Conservation (phyloP, 2,888 invertebrate genomes). For the Stenodera caucasica region DNA sequence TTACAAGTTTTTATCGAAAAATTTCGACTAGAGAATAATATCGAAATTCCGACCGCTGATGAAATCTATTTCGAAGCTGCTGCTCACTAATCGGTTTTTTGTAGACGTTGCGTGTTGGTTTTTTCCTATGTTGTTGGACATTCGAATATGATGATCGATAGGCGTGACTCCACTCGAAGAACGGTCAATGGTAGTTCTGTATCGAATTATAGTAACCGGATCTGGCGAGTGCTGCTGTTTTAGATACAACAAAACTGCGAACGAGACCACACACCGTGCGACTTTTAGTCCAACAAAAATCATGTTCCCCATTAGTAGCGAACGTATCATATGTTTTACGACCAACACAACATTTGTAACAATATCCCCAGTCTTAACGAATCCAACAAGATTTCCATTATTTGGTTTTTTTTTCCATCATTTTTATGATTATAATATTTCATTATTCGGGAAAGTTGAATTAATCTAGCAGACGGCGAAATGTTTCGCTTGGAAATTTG, state of each 20-base stretch:
- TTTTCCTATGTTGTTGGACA: background rate
- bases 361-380: background rate
- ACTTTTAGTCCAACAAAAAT: conserved; percentile 12
- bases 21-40: too few relatives aligned
- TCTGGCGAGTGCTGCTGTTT: conserved; percentile 33
- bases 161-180: background rate
- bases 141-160: background rate
- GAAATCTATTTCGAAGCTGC: background rate
- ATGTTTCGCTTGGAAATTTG: background rate
- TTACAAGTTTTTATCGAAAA: conserved; percentile 19
- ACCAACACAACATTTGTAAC: background rate
- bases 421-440: too few relatives aligned
- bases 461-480: background rate
- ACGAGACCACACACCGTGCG: conserved; percentile 29
- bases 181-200: background rate
- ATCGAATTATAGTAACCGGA: conserved; percentile 18
- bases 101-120: background rate
- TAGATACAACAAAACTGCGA: conserved; percentile 6
- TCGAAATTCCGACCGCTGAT: too few relatives aligned
- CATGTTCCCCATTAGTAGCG: conserved; percentile 27
- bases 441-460: background rate
- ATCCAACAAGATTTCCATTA: too few relatives aligned
- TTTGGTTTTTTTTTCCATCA: too few relatives aligned
- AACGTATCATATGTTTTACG: conserved; percentile 9
- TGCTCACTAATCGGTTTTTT: too few relatives aligned